Conservation (phyloP, 2,113 vertebrate genomes). For the Glareola pratincola region DNA sequence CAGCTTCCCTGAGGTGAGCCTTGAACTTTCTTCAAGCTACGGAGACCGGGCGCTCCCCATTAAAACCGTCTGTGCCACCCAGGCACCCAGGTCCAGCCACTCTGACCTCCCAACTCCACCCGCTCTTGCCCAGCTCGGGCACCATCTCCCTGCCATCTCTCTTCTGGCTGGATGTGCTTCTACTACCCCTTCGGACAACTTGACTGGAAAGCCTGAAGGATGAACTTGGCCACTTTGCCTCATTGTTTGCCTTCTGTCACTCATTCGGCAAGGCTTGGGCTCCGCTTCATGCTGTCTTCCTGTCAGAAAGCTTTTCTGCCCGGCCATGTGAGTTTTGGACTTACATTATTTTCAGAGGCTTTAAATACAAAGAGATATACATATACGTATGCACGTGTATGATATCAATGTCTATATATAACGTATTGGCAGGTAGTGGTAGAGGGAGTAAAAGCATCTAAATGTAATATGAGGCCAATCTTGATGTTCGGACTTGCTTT, state of each 20-base stretch:
- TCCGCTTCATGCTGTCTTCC: background rate
- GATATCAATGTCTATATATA: no score
- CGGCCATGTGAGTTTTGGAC: background rate
- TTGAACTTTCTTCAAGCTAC: background rate
- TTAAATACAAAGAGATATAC: background rate
- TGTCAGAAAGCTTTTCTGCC: background rate
- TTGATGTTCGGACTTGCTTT: background rate
- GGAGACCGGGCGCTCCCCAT: background rate
- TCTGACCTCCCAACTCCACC: background rate
- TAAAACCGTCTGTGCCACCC: background rate
- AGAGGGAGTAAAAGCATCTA: background rate
- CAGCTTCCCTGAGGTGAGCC: background rate
- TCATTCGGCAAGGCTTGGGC: background rate
- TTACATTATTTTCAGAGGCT: background rate
- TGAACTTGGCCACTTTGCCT: background rate
- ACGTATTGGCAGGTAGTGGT: background rate
- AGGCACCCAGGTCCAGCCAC: background rate
- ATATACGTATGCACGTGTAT: no score
- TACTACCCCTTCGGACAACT: background rate
- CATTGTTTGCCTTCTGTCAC: background rate
- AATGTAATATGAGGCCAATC: background rate
- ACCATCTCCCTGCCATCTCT: background rate
- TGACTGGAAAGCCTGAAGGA: background rate
- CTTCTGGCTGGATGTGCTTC: background rate
- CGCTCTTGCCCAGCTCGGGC: background rate